Evolutionary conservation across 1,140 invertebrate species (phyloP), one percentile per base, ranked within the genome.

Genomic region (Chironomus tepperi): DNA sequence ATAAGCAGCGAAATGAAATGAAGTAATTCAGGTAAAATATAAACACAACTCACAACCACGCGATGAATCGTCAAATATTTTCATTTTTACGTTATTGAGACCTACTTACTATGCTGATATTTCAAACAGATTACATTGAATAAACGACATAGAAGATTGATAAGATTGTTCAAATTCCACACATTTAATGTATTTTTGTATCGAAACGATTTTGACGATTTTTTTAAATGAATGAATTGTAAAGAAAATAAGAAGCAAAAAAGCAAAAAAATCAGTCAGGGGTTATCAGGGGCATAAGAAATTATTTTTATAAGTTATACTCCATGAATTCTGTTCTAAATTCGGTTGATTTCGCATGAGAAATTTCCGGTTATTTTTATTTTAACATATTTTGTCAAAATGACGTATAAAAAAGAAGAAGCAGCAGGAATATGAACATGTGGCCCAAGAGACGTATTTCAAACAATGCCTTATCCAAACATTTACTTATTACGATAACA

Each of bases 11-110:
- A 34, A 34, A 34, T 34, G 24, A 34, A 34, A 34, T 57, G 47
- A 57, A 57, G 47, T 57, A 57, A 57, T 57, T 57, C 47, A 57
- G 47, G 47, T 57, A 57, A 57, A 57, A 57, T 57, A n/a, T 57
- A 57, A 57, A 57, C 12, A 57, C 12, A 57, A 15, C 47, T 57
- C 47, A 57, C 24, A 34, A 34, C 24, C 24, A 34, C 47, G 12
- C 47, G n/a, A 57, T 34, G 24, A 34, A 34, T 34, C 24, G 24
- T 34, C 24, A 34, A 34, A 34, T 34, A 34, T 34, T 34, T 34
- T 34, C 47, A 57, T 15, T 57, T n/a, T 15, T 57, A 34, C 24
- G 24, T 34, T 34, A 34, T 34, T 34, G 5, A 34, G 47, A 57
- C 47, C 47, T n/a, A n/a, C 15, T 57, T 57, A n/a, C 43, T n/a